Base-by-base conservation (phyloP, 2,888 invertebrate genomes). In the Temnothorax rugatulus region DNA sequence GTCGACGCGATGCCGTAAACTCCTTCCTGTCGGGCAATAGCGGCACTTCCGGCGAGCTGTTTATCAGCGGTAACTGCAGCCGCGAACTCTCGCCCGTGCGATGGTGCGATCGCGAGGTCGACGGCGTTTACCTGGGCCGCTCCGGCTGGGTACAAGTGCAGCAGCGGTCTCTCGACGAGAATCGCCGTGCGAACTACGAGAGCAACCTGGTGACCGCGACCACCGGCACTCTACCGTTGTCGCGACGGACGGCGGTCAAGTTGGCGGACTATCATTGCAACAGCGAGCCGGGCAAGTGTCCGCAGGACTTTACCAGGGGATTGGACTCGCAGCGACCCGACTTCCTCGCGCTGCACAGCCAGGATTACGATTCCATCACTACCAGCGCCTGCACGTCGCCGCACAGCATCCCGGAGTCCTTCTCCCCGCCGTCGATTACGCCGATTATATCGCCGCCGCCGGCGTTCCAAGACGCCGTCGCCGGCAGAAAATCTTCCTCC, bases 391-490 rank as follows among this genome's bases (percentile, higher is more conserved):
- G 95, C 64, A 95, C 95, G 2, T 95, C 95, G 15, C 93, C 94
- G 2, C 93, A 93, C 84, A 93, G 92, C 63, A 94, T 95, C 9
- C 94, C 95, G 0, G 95, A 95, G 84, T 95, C 95, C 0, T 95
- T 95, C 64, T 96, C 96, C 0, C 96, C 96, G 50, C 96, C 97
- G 3, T 96, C 96, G n/a, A 95, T 96, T 18, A 97, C 97, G 0
- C 97, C 97, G 9, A 97, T 97, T 84, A 96, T 97, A 68, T 97
- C 97, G 21, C 97, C 97, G 13, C 97, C 97, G 0, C 97, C 96
- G 13, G 97, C 97, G 13, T 97, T 97, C 92, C 97, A 97, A 92
- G 97, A 97, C 88, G 95, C 95, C 88, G 92, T 94, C 0, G 90
- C 87, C 69, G 89, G 86, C 38, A 91, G 84, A 66, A 88, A 90